Base-by-base conservation (phyloP, 2,888 invertebrate genomes). In the Ormia ochracea region DNA sequence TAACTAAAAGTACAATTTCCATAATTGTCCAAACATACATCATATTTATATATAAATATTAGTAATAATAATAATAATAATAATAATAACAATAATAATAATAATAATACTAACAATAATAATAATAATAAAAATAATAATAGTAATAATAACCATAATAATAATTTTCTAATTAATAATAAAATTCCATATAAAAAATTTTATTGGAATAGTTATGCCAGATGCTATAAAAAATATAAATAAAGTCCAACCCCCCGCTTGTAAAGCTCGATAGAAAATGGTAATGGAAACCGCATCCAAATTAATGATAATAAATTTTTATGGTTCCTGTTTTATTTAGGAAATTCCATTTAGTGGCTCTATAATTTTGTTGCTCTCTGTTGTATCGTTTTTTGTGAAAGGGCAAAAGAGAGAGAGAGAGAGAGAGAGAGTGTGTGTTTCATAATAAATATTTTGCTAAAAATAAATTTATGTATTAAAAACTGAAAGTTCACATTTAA, bases 141-240 rank as follows among this genome's bases (percentile, higher is more conserved):
- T n/a, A n/a, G n/a, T n/a, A n/a, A n/a, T n/a, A n/a, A 38, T 6
- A n/a, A n/a, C n/a, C n/a, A n/a, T n/a, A 31, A n/a, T 52, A 45
- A 45, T 36, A 17, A 10, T 48, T 14, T 48, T 41, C 38, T 38
- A 38, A 59, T 38, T 38, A 28, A 28, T 26, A 41, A 61, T 52
- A 41, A 50, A 61, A 59, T 36, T 41, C 19, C 28, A 17, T 48
- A 28, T 73, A 21, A 23, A 48, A 14, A 21, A 36, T 9, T 65
- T 70, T 70, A 65, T 77, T 23, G 41, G 26, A 9, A 31, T 38
- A 63, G 33, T 70, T n/a, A 77, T 70, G 65, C 48, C 63, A 38
- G 9, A 48, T 63, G 41, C 17, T 50, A 12, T 33, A 33, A 38
- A 52, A 63, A 50, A 50, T 28, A 26, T 54, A 33, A 63, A 72